Base-by-base conservation (phyloP, 2,888 invertebrate species). In the Tupiocoris notatus region DNA sequence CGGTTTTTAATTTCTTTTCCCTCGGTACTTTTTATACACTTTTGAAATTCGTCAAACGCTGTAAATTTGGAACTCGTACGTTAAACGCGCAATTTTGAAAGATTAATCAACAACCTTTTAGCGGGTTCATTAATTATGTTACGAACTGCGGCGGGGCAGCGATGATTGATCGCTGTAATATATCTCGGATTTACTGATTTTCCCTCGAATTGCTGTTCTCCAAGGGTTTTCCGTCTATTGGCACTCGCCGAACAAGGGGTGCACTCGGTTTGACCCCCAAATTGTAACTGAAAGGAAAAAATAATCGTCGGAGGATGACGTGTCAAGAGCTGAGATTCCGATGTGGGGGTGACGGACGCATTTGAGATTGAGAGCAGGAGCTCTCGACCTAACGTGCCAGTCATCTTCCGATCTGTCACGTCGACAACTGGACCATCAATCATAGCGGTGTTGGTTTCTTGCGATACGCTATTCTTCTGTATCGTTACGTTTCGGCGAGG, bases 281-380 rank as follows among this genome's bases (percentile, higher is more conserved):
- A 62, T 57, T 73, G 73, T 63, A 73, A 73, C 63, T 73, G 73
- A 73, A 63, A 73, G 73, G 63, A 63, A 63, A 73, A 73, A 73
- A 73, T 73, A 73, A 73, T 73, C 62, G 73, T 62, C 73, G 62
- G 63, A 73, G 73, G 54, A 73, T 73, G 73, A 73, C 73, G 73
- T 73, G 73, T 73, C 73, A 61, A 62, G 68, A 57, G 62, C 12
- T 39, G 62, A 54, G 54, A 22, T 67, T 22, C 23, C 18, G 17
- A 21, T 22, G n/a, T 9, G 58, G 75, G 21, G 62, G 59, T 20
- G 66, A 25, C 16, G 66, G 25, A 59, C 57, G 22, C 67, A 24
- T 22, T 18, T 17, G 73, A 61, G 62, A n/a, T n/a, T 25, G 18
- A 16, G 65, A 25, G 17, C 25, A 18, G 70, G 12, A 39, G 73